Percentiles rank a stretch among this genome's conserved stretches.
Conservation (phyloP, 23 tunicate species). For the Styela plicata region DNA sequence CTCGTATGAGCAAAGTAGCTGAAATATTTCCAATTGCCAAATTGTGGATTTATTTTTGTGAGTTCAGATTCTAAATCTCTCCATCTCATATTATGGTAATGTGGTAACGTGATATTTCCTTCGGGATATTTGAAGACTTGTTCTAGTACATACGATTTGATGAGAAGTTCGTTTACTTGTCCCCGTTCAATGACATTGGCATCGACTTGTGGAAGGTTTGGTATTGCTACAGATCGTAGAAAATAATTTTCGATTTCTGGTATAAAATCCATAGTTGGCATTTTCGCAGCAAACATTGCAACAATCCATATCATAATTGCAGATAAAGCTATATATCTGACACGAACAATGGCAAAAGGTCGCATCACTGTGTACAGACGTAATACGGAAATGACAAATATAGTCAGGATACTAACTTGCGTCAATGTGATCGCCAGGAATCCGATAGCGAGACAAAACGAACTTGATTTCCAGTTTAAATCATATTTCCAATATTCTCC, state of each 20-base stretch:
- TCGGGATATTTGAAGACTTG: not conserved
- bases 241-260: not conserved
- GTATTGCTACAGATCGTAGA: not conserved
- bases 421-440: not conserved
- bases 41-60: slow-evolving; percentile 1
- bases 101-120: not conserved
- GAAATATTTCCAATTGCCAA: slow-evolving; percentile 12
- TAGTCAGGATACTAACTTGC: not conserved
- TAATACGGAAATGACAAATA: not conserved
- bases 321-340: not conserved
- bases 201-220: slow-evolving; percentile 17
- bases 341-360: not conserved
- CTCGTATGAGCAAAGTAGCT: not conserved
- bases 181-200: not conserved
- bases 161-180: not conserved
- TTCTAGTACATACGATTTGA: not conserved
- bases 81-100: not conserved
- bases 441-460: not conserved
- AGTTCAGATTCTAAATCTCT: not conserved
- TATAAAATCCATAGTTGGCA: not conserved
- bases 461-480: not conserved
- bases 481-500: slow-evolving; percentile 11
- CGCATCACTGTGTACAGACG: slow-evolving; percentile 9
- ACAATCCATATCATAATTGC: not conserved
- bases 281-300: not conserved